Percentiles rank a stretch among this genome's conserved stretches.
Evolutionary conservation across 2,888 invertebrate species (phyloP).

Genomic region (Cosmia trapezina): DNA sequence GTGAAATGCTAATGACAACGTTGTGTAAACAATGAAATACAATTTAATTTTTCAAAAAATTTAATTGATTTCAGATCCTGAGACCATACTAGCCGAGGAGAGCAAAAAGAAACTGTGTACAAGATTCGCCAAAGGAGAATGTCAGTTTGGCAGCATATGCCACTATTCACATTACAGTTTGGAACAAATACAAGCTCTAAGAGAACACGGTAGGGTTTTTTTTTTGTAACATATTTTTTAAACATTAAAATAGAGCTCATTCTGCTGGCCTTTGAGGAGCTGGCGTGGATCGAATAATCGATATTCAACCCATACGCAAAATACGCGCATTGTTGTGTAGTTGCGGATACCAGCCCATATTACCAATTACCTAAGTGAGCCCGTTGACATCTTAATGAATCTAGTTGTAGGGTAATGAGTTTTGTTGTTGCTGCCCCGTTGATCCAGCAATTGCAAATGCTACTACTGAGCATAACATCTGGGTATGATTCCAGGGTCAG

Average conservation of each 20-base stretch:
- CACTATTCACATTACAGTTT: constrained; percentile 92
- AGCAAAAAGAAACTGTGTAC: constrained; percentile 91
- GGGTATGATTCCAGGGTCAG: too few species aligned
- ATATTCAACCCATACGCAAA: too few species aligned
- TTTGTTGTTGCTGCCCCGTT: neutral
- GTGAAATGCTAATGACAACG: neutral
- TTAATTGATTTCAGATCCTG: constrained; percentile 88
- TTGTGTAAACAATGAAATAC: neutral
- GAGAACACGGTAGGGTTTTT: constrained; percentile 80
- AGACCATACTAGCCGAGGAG: constrained; percentile 92
- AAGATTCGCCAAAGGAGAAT: constrained; percentile 90
- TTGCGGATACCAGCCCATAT: too few species aligned
- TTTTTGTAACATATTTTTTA: too few species aligned
- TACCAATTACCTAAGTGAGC: too few species aligned
- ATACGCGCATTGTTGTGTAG: too few species aligned
- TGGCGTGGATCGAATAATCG: too few species aligned
- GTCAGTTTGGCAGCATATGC: constrained; percentile 92
- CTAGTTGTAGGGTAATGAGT: neutral
- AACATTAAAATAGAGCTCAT: too few species aligned
- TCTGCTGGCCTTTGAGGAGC: too few species aligned
- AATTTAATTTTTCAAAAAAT: neutral
- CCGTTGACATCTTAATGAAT: neutral
- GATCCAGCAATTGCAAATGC: neutral
- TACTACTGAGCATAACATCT: too few species aligned
- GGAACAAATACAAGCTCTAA: constrained; percentile 86